These are phyloP conservation scores for Phanerotoma sp. DNA, from an alignment of 2,888 invertebrate species.

Conservation along the genomic window DNA sequence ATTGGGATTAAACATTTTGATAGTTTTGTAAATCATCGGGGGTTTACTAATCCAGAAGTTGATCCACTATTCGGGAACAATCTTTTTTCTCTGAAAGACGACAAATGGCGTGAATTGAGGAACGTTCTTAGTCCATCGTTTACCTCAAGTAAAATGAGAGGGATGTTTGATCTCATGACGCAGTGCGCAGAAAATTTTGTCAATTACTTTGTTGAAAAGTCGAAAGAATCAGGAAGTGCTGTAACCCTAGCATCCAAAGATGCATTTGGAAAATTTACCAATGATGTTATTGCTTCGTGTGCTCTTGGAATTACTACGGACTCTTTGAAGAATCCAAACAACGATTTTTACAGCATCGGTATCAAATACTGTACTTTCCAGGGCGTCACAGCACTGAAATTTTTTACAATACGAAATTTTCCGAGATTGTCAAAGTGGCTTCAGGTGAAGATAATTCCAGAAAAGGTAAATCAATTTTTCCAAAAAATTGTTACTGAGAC, in stretches of 20 bases:
- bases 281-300: slow-evolving; percentile 39
- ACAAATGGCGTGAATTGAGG: slow-evolving; percentile 60
- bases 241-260: slow-evolving; percentile 38
- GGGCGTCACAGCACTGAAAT: slow-evolving; percentile 34
- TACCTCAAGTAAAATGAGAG: slow-evolving; percentile 61
- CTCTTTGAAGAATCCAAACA: slow-evolving; percentile 35
- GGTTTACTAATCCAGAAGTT: slow-evolving; percentile 14
- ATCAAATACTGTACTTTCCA: slow-evolving; percentile 39
- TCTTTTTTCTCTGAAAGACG: slow-evolving; percentile 44
- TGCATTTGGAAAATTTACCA: slow-evolving; percentile 35
- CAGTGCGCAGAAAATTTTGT: slow-evolving; percentile 44
- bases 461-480: slow-evolving; percentile 32
- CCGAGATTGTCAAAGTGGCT: slow-evolving; percentile 34
- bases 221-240: slow-evolving; percentile 25
- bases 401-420: slow-evolving; percentile 29
- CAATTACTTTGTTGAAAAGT: slow-evolving; percentile 29
- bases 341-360: slow-evolving; percentile 35
- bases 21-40: slow-evolving; percentile 29
- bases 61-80: slow-evolving; percentile 38
- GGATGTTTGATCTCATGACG: slow-evolving; percentile 58
- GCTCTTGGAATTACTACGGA: slow-evolving; percentile 38
- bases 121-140: slow-evolving; percentile 61
- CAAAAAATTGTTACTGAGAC: slow-evolving; percentile 30
- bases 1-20: slow-evolving; percentile 28
- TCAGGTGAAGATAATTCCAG: slow-evolving; percentile 19